Conservation (phyloP, 2,888 invertebrate genomes). For the Pterobdella sp. region DNA sequence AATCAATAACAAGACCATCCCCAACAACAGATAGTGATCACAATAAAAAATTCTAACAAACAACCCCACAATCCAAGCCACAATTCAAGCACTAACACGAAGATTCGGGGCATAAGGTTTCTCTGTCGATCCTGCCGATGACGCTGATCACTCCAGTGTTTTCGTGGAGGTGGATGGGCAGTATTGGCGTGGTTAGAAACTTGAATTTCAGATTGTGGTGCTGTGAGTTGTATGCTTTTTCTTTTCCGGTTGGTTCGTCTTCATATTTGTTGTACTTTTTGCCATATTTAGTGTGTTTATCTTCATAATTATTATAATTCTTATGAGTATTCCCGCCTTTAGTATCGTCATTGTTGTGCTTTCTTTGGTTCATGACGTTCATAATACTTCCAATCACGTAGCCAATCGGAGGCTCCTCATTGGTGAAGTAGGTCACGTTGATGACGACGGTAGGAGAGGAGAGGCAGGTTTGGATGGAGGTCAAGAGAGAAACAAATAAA, state of each 20-base stretch:
- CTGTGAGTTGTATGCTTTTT: no score
- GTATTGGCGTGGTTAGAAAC: background rate
- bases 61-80: background rate
- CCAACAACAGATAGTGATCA: no score
- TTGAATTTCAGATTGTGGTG: background rate
- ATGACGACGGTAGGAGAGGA: background rate
- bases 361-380: background rate
- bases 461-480: no score
- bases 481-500: no score
- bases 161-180: conserved; percentile 4
- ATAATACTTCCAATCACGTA: background rate
- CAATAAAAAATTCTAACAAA: no score
- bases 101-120: background rate
- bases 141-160: background rate
- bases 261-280: background rate
- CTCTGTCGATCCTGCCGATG: background rate
- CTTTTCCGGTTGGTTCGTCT: no score
- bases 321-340: background rate
- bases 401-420: background rate
- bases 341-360: background rate
- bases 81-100: background rate
- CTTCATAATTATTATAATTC: background rate
- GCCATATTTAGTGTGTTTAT: background rate
- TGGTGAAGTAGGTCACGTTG: background rate
- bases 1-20: no score